Evolutionary conservation across 2,888 invertebrate genomes (phyloP), one percentile per base, ranked within the genome.

Genomic region (Philaethria dido): DNA sequence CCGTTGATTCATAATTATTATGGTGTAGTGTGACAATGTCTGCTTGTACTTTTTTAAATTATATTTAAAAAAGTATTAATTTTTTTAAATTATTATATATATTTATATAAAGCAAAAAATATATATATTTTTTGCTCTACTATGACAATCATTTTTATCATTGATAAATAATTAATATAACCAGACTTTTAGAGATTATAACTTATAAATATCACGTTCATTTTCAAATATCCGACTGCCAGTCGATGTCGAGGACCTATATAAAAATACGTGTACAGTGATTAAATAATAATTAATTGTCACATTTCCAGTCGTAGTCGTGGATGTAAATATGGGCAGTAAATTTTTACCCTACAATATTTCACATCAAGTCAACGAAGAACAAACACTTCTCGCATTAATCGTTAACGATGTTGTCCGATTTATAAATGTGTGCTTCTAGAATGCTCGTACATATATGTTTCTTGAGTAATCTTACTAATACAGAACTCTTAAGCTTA

Each of bases 331-430:
- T 52, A 52, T 52, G 16, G 1, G 3, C 25, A 25, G 29, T 29
- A 50, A 29, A 39, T 55, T 39, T 55, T 39, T 57, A 48, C 48
- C 48, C 44, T 57, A 62, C 42, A 65, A 62, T 61, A 63, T 54
- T 50, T 48, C 54, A 61, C 42, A 61, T 44, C 47, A 48, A 45
- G 36, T 29, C 22, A 66, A 66, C 62, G 61, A 57, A 64, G 54
- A 61, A 60, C 55, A 70, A 70, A 68, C 62, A 66, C 55, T 70
- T 54, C 48, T 45, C 45, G 60, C 60, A 62, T 61, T 65, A 39
- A 65, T 65, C 22, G 68, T 50, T 68, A 68, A 70, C 65, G 63
- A 70, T 69, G 67, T 67, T 69, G 67, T 63, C 60, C 54, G 68
- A 60, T 60, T 65, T 68, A 47, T 65, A 60, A 39, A 54, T 1